Percentiles rank a stretch among this genome's conserved stretches.
phyloP scores from a whole-genome alignment of 2,888 invertebrate genomes.

The Dermolepida albohirtum region DNA sequence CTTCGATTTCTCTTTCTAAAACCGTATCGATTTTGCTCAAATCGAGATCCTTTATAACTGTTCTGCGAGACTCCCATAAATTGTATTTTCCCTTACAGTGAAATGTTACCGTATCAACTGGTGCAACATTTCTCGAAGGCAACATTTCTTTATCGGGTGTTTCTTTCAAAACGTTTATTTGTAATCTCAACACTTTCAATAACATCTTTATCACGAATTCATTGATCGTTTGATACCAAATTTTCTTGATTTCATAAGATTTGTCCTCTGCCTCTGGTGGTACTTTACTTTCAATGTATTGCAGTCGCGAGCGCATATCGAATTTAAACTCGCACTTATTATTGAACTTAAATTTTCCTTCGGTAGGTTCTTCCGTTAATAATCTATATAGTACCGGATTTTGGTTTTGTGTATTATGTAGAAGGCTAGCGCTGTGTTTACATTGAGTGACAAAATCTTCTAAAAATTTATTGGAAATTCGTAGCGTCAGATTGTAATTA shows the following conservation, averaged over 20 bases:
- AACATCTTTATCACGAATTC: slow-evolving; percentile 58
- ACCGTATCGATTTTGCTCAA: slow-evolving; percentile 51
- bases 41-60: slow-evolving; percentile 50
- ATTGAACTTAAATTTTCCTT: slow-evolving; percentile 39
- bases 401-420: slow-evolving; percentile 45
- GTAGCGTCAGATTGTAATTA: slow-evolving; percentile 69
- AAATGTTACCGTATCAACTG: slow-evolving; percentile 54
- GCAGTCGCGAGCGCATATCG: slow-evolving; percentile 47
- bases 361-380: slow-evolving; percentile 48
- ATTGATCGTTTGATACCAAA: slow-evolving; percentile 58
- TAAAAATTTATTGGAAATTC: slow-evolving; percentile 55
- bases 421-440: slow-evolving; percentile 53
- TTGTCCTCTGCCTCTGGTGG: slow-evolving; percentile 49
- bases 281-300: slow-evolving; percentile 46
- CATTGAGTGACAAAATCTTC: slow-evolving; percentile 59
- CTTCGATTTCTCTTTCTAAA: slow-evolving; percentile 60
- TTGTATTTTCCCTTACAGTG: slow-evolving; percentile 58
- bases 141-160: background rate
- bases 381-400: slow-evolving; percentile 44
- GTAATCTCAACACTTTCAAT: slow-evolving; percentile 58
- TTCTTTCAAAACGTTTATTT: slow-evolving; percentile 37
- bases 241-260: slow-evolving; percentile 46
- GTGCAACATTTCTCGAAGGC: slow-evolving; percentile 52
- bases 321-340: slow-evolving; percentile 49
- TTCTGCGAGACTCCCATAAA: slow-evolving; percentile 60